A percentile compares a stretch with the other conserved stretches of the same genome.
These are phyloP conservation scores for Pseudochirops cupreus DNA, from an alignment of 2,797 vertebrate genomes.

Conservation along the genomic window DNA sequence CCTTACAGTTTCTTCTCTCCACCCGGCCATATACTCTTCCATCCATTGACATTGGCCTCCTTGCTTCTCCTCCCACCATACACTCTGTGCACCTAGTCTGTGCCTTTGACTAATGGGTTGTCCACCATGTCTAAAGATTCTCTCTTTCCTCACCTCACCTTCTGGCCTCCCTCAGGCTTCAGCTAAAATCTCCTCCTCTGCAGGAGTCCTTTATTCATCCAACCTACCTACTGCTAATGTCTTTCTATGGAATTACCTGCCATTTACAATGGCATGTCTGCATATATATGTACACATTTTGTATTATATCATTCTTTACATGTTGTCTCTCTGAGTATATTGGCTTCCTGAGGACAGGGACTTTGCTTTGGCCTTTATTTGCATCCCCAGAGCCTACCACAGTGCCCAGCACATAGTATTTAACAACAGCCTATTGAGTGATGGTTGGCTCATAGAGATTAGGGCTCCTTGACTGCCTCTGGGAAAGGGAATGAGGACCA, in stretches of 20 bases:
- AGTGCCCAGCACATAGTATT: not conserved
- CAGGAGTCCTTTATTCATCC: not conserved
- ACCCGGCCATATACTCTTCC: not conserved
- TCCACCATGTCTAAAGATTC: not conserved
- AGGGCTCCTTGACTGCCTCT: not conserved
- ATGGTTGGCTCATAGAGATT: not conserved
- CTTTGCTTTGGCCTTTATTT: not conserved
- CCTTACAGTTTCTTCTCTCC: not conserved
- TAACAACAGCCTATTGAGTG: not conserved
- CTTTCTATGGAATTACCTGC: not conserved
- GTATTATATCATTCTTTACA: not conserved
- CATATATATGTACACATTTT: not conserved
- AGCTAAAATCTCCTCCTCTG: not conserved
- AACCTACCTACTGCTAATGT: not conserved
- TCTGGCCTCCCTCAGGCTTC: not conserved
- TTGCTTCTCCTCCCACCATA: not conserved
- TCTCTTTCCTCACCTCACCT: not conserved
- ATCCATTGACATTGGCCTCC: not conserved
- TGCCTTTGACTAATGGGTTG: not conserved
- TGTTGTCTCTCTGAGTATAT: not conserved
- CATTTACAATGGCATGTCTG: not conserved
- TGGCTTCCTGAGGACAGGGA: not conserved
- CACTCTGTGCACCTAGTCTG: not conserved
- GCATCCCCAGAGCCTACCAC: not conserved
- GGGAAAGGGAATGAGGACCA: not conserved